phyloP scores from a whole-genome alignment of 2,113 vertebrate species.

The Chinchilla lanigera region DNA sequence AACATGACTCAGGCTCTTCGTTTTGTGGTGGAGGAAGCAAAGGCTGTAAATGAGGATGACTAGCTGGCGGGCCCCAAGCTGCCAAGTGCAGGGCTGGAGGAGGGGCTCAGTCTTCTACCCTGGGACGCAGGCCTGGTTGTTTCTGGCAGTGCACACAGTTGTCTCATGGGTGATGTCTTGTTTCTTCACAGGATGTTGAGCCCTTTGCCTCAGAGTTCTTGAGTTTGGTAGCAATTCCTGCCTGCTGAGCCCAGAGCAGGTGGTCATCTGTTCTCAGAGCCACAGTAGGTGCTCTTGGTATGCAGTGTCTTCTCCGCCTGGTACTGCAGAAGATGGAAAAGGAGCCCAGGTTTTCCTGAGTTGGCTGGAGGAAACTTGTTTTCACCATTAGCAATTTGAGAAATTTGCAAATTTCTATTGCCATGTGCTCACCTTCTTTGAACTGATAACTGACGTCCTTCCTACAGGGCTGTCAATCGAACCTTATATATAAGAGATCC shows the following conservation, averaged over 20 bases:
- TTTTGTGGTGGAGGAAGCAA: neutral
- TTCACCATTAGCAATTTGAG: constrained; percentile 5
- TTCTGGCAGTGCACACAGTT: neutral
- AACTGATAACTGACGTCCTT: constrained; percentile 66
- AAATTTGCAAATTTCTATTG: constrained; percentile 29
- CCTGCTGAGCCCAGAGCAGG: neutral
- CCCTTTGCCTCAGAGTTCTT: neutral
- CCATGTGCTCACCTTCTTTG: constrained; percentile 11
- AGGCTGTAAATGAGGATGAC: neutral
- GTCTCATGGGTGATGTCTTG: neutral
- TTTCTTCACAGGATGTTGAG: neutral
- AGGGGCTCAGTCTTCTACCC: too few relatives aligned
- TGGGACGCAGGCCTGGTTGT: neutral
- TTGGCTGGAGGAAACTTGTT: neutral
- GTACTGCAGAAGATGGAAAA: neutral
- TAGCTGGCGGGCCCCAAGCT: neutral
- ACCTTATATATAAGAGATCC: neutral
- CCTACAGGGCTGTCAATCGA: constrained; percentile 62
- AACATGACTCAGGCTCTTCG: neutral
- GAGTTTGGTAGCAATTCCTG: neutral
- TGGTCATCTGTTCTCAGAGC: neutral
- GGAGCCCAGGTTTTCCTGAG: neutral
- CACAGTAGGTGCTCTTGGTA: fast-evolving
- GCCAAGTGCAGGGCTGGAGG: neutral
- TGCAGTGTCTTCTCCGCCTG: neutral